Base-by-base conservation (phyloP, 2,888 invertebrate species). In the Poecilobothrus nobilitatus region DNA sequence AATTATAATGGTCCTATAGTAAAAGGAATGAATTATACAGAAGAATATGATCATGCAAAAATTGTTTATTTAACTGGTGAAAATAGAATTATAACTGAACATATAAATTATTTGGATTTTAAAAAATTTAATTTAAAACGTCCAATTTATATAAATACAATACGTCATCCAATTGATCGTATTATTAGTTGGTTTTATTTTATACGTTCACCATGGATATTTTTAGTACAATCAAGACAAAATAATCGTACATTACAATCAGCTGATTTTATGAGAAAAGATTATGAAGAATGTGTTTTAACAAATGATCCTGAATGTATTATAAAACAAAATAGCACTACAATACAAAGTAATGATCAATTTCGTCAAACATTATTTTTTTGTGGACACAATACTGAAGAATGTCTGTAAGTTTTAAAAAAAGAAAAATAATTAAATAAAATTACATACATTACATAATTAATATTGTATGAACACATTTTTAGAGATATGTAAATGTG, bases 141-240 rank as follows among this genome's bases (percentile, higher is more conserved):
- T 76, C 94, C 94, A 6, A 92, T 94, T 76, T 94, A 94, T 82
- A 89, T 94, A 73, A 94, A 94, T 82, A 83, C 94, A 74, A 92
- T 94, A 3, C 86, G 94, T 20, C 93, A 95, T 81, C 94, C 94
- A 0, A 88, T 94, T 61, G 94, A 95, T 79, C 85, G 94, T 63
- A 89, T 93, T 34, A 92, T 94, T 76, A 93, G 93, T 8, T 94
- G 94, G 94, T 94, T 93, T 78, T 94, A 94, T 81, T 94, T 94
- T 80, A 89, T 92, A 15, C 83, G 94, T 67, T 92, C 93, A 0
- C 92, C 93, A 0, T 94, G 93, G 93, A 74, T 53, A 53, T 53
- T 53, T 53, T 53, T 53, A 18, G 92, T 92, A 12, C 92, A 92
- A 81, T 86, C 91, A 67, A 90, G 91, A 67, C 91, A 91, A 81